These are phyloP conservation scores for Lethocerus indicus DNA, from an alignment of 1,140 invertebrate genomes.

Conservation along the genomic window DNA sequence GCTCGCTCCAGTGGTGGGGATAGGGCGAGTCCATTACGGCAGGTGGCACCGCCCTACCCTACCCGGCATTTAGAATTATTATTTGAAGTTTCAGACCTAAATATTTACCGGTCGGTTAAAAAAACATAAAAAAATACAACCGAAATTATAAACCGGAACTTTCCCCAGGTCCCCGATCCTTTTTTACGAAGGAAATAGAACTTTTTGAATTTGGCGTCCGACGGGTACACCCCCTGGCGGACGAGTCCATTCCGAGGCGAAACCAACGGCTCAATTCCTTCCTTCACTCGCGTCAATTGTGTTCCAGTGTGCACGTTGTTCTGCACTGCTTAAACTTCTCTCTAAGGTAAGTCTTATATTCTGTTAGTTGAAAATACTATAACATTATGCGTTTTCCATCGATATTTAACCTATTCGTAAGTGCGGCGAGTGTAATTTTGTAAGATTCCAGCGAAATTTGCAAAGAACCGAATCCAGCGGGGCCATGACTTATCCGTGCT, in stretches of 20 bases:
- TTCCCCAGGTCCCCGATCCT: too few relatives aligned
- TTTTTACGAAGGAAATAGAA: not conserved
- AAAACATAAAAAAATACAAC: too few relatives aligned
- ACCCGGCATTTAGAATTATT: constrained; percentile 12
- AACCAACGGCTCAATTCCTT: constrained; percentile 15
- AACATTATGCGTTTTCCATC: too few relatives aligned
- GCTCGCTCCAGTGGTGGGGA: constrained; percentile 25
- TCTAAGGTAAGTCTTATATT: constrained; percentile 5
- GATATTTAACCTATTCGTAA: too few relatives aligned
- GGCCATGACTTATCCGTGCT: too few relatives aligned
- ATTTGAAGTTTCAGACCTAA: not conserved
- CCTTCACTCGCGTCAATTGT: constrained; percentile 17
- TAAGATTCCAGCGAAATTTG: too few relatives aligned
- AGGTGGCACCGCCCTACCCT: constrained; percentile 4
- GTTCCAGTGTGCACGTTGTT: constrained; percentile 14
- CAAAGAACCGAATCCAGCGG: too few relatives aligned
- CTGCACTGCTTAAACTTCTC: not conserved
- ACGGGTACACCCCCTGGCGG: constrained; percentile 17
- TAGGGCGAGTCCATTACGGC: constrained; percentile 27
- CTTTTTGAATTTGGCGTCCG: constrained; percentile 16
- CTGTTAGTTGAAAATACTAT: not conserved
- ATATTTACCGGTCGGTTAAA: not conserved
- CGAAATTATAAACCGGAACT: too few relatives aligned
- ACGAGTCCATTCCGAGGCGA: constrained; percentile 25
- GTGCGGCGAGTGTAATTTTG: too few relatives aligned